phyloP scores from a whole-genome alignment of 2,797 vertebrate species.

The Mus spretus region DNA sequence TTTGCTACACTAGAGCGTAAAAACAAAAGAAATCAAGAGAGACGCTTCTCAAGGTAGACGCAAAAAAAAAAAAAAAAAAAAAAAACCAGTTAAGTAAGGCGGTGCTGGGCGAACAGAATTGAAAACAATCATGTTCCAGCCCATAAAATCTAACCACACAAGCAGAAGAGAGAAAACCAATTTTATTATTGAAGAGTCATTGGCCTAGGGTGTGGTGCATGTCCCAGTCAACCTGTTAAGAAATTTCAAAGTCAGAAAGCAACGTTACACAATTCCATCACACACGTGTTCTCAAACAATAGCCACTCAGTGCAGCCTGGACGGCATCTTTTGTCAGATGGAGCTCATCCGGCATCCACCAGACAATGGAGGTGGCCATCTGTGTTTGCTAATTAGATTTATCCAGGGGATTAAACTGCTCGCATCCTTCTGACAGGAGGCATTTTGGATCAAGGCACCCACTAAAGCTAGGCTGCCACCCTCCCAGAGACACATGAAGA shows the following conservation, averaged over 20 bases:
- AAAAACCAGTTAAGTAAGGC: background rate
- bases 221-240: background rate
- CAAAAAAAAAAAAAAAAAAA: too few species aligned
- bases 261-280: background rate
- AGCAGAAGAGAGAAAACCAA: background rate
- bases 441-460: background rate
- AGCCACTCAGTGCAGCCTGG: background rate
- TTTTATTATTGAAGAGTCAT: background rate
- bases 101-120: background rate
- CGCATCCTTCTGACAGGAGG: background rate
- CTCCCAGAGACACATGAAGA: background rate
- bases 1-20: background rate
- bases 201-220: background rate
- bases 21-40: background rate
- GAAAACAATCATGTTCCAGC: background rate
- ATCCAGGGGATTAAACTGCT: conserved; percentile 17
- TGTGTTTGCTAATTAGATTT: conserved; percentile 28
- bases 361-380: background rate
- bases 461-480: background rate
- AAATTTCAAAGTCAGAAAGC: background rate
- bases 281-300: background rate
- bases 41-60: background rate
- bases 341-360: background rate
- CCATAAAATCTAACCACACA: background rate
- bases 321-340: background rate